These are phyloP conservation scores for Drosophila nr. fundita DNA, from an alignment of 2,888 invertebrate genomes.

Conservation along the genomic window DNA sequence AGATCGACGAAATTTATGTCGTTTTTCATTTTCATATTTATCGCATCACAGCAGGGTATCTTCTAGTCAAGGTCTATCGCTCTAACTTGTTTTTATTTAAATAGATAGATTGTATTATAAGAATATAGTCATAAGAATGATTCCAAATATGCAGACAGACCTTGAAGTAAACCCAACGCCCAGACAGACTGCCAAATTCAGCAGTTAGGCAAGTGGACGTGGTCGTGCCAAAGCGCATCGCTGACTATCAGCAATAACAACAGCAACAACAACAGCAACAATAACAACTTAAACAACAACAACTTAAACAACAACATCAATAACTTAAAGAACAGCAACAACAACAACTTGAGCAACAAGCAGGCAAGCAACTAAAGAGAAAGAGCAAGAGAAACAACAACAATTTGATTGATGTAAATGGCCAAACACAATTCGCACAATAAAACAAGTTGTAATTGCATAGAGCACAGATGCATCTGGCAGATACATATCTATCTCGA, in stretches of 20 bases:
- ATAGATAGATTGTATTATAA: background rate
- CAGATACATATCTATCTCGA: slow-evolving; percentile 62
- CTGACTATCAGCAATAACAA: slow-evolving; percentile 31
- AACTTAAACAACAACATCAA: slow-evolving; percentile 10
- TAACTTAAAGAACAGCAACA: slow-evolving; percentile 15
- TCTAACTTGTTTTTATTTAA: background rate
- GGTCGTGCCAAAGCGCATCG: slow-evolving; percentile 43
- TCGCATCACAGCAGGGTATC: background rate
- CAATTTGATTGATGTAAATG: slow-evolving; percentile 74
- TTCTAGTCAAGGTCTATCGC: background rate
- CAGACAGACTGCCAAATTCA: background rate
- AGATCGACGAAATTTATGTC: background rate
- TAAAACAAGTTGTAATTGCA: slow-evolving; percentile 72
- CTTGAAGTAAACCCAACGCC: slow-evolving; percentile 1
- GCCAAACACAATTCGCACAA: slow-evolving; percentile 70
- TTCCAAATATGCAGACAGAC: background rate
- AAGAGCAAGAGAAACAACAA: slow-evolving; percentile 15
- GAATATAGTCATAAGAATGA: background rate
- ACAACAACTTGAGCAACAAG: background rate
- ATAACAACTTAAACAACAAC: slow-evolving; percentile 11
- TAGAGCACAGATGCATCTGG: slow-evolving; percentile 36
- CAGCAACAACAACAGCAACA: slow-evolving; percentile 18
- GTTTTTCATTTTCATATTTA: background rate
- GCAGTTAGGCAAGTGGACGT: slow-evolving; percentile 34
- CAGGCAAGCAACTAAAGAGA: slow-evolving; percentile 1